Conservation (phyloP, 1,140 invertebrate species). For the Penaeus japonicus region DNA sequence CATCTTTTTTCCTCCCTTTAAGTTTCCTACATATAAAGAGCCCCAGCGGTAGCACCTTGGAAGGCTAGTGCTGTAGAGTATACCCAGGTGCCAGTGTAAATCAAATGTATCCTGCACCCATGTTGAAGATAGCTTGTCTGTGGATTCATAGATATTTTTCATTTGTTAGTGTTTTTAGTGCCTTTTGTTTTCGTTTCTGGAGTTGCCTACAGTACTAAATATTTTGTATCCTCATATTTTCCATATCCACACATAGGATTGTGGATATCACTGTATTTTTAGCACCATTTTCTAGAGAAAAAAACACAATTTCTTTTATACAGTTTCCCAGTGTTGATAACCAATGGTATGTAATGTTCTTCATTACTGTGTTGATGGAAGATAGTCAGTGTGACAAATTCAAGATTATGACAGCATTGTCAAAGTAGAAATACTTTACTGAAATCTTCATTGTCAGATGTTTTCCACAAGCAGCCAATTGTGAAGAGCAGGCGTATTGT, state of each 20-base stretch:
- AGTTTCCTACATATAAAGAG: no score
- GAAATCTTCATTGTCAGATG: neutral
- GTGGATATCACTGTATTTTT: neutral
- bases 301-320: constrained; percentile 4
- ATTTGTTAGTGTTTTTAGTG: neutral
- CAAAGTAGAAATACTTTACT: neutral
- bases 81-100: constrained; percentile 7
- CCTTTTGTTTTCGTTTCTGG: neutral
- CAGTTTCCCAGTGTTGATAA: neutral
- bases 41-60: no score
- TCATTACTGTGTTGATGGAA: no score
- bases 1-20: no score
- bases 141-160: constrained; percentile 14
- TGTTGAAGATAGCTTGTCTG: constrained; percentile 4
- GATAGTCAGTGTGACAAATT: no score
- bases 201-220: neutral
- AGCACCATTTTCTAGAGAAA: neutral
- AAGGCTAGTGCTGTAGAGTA: no score
- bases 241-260: neutral
- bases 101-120: neutral
- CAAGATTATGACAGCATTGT: neutral
- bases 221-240: constrained; percentile 8
- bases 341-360: no score
- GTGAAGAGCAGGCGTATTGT: constrained; percentile 3
- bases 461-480: neutral